Evolutionary conservation across 2,797 vertebrate genomes (phyloP).

Genomic region (Xenopus petersii): DNA sequence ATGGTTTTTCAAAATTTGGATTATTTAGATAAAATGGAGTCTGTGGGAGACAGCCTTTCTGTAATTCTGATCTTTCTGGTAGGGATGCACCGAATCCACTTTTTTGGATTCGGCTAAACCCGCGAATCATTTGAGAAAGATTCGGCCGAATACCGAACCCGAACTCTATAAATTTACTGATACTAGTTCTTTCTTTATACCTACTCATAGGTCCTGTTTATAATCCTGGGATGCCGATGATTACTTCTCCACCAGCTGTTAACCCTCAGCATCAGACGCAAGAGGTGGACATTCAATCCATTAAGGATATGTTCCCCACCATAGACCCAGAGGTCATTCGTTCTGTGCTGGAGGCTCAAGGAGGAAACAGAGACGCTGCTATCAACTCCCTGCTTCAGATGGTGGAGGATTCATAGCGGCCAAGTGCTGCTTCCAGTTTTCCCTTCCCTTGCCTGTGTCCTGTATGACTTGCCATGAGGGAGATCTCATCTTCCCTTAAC

Average conservation of each 20-base stretch:
- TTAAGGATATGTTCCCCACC: slow-evolving; percentile 97
- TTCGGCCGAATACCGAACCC: too few species aligned
- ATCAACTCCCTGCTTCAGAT: slow-evolving; percentile 96
- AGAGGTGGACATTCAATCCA: slow-evolving; percentile 87
- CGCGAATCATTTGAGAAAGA: too few species aligned
- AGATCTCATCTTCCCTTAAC: slow-evolving; percentile 26
- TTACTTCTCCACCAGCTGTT: slow-evolving; percentile 70
- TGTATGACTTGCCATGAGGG: slow-evolving; percentile 54
- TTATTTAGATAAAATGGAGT: too few species aligned
- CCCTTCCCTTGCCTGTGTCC: slow-evolving; percentile 11
- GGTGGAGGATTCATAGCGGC: slow-evolving; percentile 84
- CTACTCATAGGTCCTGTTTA: slow-evolving; percentile 78
- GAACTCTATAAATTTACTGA: too few species aligned
- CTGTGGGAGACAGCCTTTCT: too few species aligned
- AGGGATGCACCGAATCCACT: too few species aligned
- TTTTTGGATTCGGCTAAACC: too few species aligned
- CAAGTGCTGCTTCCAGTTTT: not conserved
- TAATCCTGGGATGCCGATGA: slow-evolving; percentile 84
- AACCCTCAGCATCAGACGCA: slow-evolving; percentile 71
- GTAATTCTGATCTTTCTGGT: too few species aligned
- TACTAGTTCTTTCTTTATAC: not conserved
- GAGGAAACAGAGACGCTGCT: slow-evolving; percentile 87
- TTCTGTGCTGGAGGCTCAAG: slow-evolving; percentile 90
- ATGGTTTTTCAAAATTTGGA: too few species aligned
- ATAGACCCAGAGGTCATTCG: slow-evolving; percentile 90